Evolutionary conservation across 2,888 invertebrate species (phyloP), one percentile per base, ranked within the genome.

Genomic region (Galeruca laticollis): DNA sequence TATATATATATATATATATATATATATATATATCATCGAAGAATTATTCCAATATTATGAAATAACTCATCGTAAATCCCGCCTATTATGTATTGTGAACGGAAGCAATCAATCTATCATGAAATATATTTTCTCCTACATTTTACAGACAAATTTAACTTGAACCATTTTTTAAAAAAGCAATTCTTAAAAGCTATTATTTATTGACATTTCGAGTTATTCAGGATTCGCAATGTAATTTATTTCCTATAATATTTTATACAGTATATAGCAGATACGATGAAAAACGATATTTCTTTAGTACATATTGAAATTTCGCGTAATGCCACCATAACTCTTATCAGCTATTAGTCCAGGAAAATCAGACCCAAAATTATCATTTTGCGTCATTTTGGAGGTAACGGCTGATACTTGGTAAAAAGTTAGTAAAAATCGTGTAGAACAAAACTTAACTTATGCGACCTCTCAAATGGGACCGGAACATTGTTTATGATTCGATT

Each of bases 291-390:
- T 82, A 83, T 83, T 82, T 83, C 82, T 82, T 76, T 73, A 73
- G 76, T 80, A 80, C 81, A 83, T 83, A 83, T 84, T 84, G 83
- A 83, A 83, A 83, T 83, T 83, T 83, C 77, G 79, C 78, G 79
- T 82, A 82, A 82, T 82, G 79, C 81, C 71, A 61, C 78, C 77
- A 82, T 83, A 84, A 82, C 77, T 82, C 82, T 82, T 77, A 73
- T 70, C 71, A 66, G 15, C n/a, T n/a, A n/a, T n/a, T n/a, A n/a
- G n/a, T n/a, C n/a, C n/a, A n/a, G n/a, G n/a, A n/a, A n/a, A n/a
- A n/a, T n/a, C n/a, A n/a, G n/a, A n/a, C n/a, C n/a, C n/a, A n/a
- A n/a, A n/a, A n/a, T n/a, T n/a, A n/a, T n/a, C n/a, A n/a, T n/a
- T n/a, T n/a, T n/a, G n/a, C n/a, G n/a, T n/a, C n/a, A n/a, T n/a